Conservation (phyloP, 2,888 invertebrate species). For the Sussaba pulchella region DNA sequence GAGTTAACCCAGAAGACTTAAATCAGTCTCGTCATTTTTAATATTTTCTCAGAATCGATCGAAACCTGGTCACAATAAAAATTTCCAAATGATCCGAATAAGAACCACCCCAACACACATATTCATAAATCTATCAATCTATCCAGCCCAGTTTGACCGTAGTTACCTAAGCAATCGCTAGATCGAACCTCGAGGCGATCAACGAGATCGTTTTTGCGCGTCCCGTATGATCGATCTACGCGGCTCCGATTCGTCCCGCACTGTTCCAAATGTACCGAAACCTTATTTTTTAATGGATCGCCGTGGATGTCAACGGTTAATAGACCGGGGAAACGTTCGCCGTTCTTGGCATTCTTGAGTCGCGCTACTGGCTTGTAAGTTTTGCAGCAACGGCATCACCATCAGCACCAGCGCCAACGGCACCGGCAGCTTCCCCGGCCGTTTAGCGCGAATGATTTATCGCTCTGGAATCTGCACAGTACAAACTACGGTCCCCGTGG, state of each 20-base stretch:
- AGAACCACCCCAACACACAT: no score
- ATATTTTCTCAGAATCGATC: no score
- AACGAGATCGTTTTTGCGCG: not conserved
- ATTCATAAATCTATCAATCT: no score
- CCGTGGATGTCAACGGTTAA: conserved; percentile 58
- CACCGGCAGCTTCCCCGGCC: conserved; percentile 40
- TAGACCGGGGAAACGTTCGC: conserved; percentile 59
- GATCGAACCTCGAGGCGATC: conserved; percentile 16
- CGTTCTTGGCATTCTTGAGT: conserved; percentile 57
- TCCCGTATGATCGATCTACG: not conserved
- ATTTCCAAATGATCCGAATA: no score
- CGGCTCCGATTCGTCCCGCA: not conserved
- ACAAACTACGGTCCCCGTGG: conserved; percentile 42
- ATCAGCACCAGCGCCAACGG: no score
- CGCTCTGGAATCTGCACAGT: conserved; percentile 44
- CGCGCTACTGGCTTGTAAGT: conserved; percentile 7
- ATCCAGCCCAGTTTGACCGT: not conserved
- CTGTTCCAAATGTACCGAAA: conserved; percentile 19
- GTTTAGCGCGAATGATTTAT: conserved; percentile 62
- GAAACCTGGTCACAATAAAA: no score
- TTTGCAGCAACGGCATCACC: no score
- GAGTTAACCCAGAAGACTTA: no score
- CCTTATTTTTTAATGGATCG: conserved; percentile 23
- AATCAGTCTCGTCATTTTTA: no score
- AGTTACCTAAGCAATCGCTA: conserved; percentile 34